Evolutionary conservation across 2,888 invertebrate species (phyloP).

Genomic region (Phaedon cochleariae): DNA sequence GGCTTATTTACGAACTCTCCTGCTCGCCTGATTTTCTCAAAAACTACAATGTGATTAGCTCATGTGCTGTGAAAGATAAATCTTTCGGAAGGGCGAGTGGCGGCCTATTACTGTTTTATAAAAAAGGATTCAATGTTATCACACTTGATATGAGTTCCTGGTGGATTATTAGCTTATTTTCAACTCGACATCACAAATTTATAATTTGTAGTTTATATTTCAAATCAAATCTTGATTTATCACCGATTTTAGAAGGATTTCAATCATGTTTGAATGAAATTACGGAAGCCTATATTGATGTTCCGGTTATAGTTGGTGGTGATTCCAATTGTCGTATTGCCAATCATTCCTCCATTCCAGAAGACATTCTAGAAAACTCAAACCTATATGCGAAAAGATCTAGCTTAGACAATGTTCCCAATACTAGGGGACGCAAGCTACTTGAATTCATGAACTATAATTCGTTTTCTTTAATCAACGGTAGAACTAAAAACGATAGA

Average conservation of each 20-base stretch:
- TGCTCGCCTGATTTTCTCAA: neutral
- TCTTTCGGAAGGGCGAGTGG: constrained; percentile 4
- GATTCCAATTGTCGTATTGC: neutral
- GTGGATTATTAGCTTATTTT: neutral
- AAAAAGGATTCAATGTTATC: too few species aligned
- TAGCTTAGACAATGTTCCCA: too few species aligned
- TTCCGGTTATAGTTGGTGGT: constrained; percentile 1
- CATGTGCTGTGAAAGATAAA: neutral
- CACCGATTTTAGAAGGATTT: neutral
- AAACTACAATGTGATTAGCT: neutral
- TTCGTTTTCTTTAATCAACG: too few species aligned
- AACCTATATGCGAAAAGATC: too few species aligned
- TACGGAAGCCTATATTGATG: too few species aligned
- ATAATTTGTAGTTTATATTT: neutral
- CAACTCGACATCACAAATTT: neutral
- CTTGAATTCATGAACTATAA: neutral
- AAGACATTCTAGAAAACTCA: too few species aligned
- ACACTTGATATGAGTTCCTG: neutral
- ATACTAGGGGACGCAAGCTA: too few species aligned
- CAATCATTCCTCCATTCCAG: neutral
- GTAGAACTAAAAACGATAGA: too few species aligned
- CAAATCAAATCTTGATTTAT: neutral
- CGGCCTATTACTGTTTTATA: too few species aligned
- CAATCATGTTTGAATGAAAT: too few species aligned
- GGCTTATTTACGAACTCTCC: neutral